Conservation (phyloP, 2,888 invertebrate species). For the Aporophyla lueneburgensis region DNA sequence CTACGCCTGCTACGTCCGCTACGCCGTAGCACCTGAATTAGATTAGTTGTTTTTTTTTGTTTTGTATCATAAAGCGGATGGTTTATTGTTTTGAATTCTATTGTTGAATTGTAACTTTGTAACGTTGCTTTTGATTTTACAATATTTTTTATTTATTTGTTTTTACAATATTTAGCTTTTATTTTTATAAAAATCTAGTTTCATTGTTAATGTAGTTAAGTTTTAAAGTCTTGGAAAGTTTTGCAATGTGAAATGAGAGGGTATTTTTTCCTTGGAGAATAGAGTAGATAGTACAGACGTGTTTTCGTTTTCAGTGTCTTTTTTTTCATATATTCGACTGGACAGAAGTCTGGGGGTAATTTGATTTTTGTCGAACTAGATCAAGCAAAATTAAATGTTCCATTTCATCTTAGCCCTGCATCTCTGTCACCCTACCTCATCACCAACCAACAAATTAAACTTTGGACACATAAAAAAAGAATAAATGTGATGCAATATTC, state of each 20-base stretch:
- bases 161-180: no score
- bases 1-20: slow-evolving; percentile 26
- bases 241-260: neutral
- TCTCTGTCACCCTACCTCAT: neutral
- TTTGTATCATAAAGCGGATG: neutral
- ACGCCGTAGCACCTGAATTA: slow-evolving; percentile 12
- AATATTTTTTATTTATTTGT: no score
- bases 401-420: neutral
- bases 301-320: neutral
- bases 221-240: neutral
- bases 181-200: neutral
- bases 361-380: neutral
- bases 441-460: slow-evolving; percentile 50
- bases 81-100: slow-evolving; percentile 31
- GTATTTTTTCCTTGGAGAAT: neutral
- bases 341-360: neutral
- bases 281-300: neutral
- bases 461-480: slow-evolving; percentile 52
- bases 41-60: slow-evolving; percentile 3
- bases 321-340: neutral
- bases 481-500: slow-evolving; percentile 72
- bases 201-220: neutral
- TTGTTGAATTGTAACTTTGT: neutral
- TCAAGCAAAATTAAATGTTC: neutral
- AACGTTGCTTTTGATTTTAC: no score